phyloP scores from a whole-genome alignment of 2,797 vertebrate genomes.

The Thunnus albacares region DNA sequence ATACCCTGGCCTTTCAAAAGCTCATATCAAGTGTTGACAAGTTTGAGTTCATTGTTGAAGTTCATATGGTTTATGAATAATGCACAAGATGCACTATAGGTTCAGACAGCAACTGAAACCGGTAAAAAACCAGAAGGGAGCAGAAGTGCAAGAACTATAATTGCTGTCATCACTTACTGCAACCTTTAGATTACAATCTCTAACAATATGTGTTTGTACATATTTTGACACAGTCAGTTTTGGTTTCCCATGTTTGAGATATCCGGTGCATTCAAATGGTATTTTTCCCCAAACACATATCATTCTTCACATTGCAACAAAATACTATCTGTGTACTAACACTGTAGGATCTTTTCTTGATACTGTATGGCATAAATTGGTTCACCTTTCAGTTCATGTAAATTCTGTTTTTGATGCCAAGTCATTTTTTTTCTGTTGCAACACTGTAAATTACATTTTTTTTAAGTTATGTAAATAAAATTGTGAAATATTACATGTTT shows the following conservation, averaged over 20 bases:
- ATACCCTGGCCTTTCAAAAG: not conserved
- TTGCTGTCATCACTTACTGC: conserved; percentile 16
- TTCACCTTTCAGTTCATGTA: conserved; percentile 47
- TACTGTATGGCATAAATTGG: conserved; percentile 15
- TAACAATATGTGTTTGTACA: conserved; percentile 2
- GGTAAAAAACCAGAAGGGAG: conserved; percentile 2
- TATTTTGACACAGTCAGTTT: conserved; percentile 30
- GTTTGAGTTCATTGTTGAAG: not conserved
- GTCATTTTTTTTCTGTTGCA: conserved; percentile 39
- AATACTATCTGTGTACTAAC: conserved; percentile 17
- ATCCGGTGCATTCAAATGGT: conserved; percentile 20
- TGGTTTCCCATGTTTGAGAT: conserved; percentile 39
- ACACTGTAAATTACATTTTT: conserved; percentile 58
- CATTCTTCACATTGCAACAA: conserved; percentile 12
- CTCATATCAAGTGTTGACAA: not conserved
- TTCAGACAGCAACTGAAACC: conserved; percentile 12
- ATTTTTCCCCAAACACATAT: conserved; percentile 10
- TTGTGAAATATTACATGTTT: conserved; percentile 34
- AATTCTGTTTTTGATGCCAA: conserved; percentile 41
- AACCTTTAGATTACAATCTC: conserved; percentile 33
- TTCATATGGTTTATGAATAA: conserved; percentile 21
- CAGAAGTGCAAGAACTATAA: not conserved
- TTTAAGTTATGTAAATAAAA: conserved; percentile 76
- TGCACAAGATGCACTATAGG: not conserved
- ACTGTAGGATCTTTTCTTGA: conserved; percentile 37